Evolutionary conservation across 2,113 vertebrate species (phyloP), one percentile per base, ranked within the genome.

Genomic region (Propithecus coquereli): DNA sequence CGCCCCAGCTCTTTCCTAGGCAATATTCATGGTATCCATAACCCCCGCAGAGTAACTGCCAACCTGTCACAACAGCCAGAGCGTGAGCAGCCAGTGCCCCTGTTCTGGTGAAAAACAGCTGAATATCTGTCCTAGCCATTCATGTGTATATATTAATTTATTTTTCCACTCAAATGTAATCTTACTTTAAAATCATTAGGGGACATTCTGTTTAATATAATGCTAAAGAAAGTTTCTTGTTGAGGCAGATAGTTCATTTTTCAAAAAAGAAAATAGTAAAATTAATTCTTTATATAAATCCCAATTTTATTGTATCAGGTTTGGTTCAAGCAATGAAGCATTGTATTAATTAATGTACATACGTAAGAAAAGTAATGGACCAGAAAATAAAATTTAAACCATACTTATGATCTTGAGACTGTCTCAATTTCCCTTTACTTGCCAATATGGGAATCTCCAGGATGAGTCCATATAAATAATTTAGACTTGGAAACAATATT

Each of bases 131-230:
- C 71, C 27, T 88, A 14, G 18, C 12, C 10, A 16, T 70, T 52
- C 16, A n/a, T 30, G 20, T 3, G 2, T 13, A 34, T 34, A 25
- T 65, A 54, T 86, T 13, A 30, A 37, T 59, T 16, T 5, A 45
- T 52, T 83, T 90, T 87, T 82, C 43, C 59, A 34, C 25, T 22
- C 3, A 47, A 61, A 17, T 80, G 34, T 81, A 73, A 80, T 85
- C 32, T 79, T 52, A n/a, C 2, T 94, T 94, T 57, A 76, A 96
- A 96, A 85, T 66, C 34, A 93, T 59, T 59, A 80, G 68, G 16
- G 14, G 66, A 30, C 2, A 23, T 8, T 30, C 16, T 82, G 23
- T 74, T 74, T 92, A 45, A 87, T 45, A 34, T 77, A 87, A 65
- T 20, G 16, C 4, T 91, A 23, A 87, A 82, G 22, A 82, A 59